These are phyloP conservation scores for Tryphoninae sp. DNA, from an alignment of 2,888 invertebrate species.

Conservation along the genomic window DNA sequence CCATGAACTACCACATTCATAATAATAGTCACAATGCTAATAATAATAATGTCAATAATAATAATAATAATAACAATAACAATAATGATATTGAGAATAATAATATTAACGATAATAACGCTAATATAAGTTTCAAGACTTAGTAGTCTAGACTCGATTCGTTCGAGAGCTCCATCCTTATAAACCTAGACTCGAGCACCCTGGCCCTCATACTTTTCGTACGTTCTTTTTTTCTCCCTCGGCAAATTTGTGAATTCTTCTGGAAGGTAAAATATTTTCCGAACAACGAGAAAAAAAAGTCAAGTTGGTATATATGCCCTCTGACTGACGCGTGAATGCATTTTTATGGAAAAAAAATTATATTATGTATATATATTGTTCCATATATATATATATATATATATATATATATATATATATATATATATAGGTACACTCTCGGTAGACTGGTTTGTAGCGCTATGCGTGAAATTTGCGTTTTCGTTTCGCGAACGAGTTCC, in stretches of 20 bases:
- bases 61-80: neutral
- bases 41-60: neutral
- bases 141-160: constrained; percentile 37
- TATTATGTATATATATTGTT: neutral
- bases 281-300: constrained; percentile 41
- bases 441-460: constrained; percentile 28
- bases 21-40: neutral
- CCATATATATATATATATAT: neutral
- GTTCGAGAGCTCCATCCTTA: constrained; percentile 5
- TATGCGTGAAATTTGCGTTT: constrained; percentile 59
- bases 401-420: neutral
- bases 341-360: neutral
- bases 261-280: constrained; percentile 38
- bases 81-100: constrained; percentile 2
- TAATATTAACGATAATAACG: neutral
- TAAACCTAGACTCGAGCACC: neutral
- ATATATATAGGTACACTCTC: neutral
- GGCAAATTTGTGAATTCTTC: constrained; percentile 20
- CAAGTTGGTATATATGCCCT: constrained; percentile 1
- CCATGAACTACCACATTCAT: neutral
- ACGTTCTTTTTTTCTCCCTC: constrained; percentile 3
- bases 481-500: constrained; percentile 49
- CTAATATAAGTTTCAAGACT: neutral
- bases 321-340: constrained; percentile 5
- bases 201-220: neutral